Percentiles rank a stretch among this genome's conserved stretches.
phyloP scores from a whole-genome alignment of 2,113 vertebrate species.

The Girardinichthys multiradiatus region DNA sequence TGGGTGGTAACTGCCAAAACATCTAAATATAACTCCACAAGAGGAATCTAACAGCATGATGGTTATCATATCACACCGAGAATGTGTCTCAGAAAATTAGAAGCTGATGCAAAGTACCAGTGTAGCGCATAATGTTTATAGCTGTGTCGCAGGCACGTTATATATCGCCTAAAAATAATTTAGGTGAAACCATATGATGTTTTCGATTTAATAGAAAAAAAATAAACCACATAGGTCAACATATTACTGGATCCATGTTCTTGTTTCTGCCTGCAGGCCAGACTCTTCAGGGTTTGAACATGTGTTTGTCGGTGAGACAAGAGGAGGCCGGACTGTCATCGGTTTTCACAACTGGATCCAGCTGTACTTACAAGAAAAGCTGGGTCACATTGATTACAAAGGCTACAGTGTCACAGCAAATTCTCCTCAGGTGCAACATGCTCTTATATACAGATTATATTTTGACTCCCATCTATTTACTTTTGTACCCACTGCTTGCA shows the following conservation, averaged over 20 bases:
- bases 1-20: constrained; percentile 55
- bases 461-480: background rate
- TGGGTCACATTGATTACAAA: constrained; percentile 84
- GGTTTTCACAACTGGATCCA: constrained; percentile 88
- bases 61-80: constrained; percentile 16
- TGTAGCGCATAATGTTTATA: background rate
- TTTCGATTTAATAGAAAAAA: background rate
- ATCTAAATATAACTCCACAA: constrained; percentile 7
- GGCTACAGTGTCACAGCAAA: constrained; percentile 78
- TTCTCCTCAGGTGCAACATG: constrained; percentile 71
- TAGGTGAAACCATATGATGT: background rate
- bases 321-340: constrained; percentile 79
- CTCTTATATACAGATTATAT: background rate
- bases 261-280: constrained; percentile 63
- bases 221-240: background rate
- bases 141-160: background rate
- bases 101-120: background rate
- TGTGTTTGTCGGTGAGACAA: constrained; percentile 84
- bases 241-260: background rate
- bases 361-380: constrained; percentile 84
- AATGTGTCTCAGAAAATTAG: background rate
- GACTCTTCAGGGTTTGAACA: constrained; percentile 86
- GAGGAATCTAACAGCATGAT: constrained; percentile 27
- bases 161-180: background rate
- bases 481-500: background rate